Percentiles rank a stretch among this genome's conserved stretches.
Conservation (phyloP, 2,797 vertebrate species). For the Channa striata region DNA sequence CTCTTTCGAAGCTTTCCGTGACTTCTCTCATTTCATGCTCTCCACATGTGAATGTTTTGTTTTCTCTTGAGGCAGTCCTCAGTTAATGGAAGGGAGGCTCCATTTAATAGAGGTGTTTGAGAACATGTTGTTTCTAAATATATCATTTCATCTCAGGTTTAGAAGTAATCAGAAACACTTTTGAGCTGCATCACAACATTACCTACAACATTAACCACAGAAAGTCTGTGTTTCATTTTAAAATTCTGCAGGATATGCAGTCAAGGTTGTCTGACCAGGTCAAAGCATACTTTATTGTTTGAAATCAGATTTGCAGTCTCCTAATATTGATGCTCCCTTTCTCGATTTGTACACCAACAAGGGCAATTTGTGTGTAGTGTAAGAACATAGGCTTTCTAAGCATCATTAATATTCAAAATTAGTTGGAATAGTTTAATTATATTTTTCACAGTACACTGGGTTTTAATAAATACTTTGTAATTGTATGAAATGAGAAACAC, state of each 20-base stretch:
- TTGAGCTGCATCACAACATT: neutral
- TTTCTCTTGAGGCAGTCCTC: constrained; percentile 5
- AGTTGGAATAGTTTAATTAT: constrained; percentile 6
- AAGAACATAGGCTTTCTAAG: constrained; percentile 12
- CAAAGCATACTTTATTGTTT: constrained; percentile 5
- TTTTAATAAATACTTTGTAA: constrained; percentile 19
- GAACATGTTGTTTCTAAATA: neutral
- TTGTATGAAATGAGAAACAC: constrained; percentile 7
- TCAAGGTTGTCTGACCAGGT: neutral
- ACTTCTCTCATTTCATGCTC: constrained; percentile 1
- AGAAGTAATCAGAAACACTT: constrained; percentile 1
- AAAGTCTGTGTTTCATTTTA: neutral
- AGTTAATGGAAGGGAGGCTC: neutral
- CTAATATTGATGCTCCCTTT: neutral
- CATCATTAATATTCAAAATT: neutral
- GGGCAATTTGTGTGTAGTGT: constrained; percentile 1
- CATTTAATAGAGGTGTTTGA: constrained; percentile 1
- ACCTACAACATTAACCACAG: neutral
- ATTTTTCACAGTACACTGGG: constrained; percentile 14
- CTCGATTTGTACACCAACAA: constrained; percentile 5
- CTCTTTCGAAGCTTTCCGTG: constrained; percentile 8
- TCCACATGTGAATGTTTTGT: neutral
- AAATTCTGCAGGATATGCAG: neutral
- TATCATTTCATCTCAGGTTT: neutral
- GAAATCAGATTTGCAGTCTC: neutral